Conservation (phyloP, 1,140 invertebrate species). For the Atta cephalotes region DNA sequence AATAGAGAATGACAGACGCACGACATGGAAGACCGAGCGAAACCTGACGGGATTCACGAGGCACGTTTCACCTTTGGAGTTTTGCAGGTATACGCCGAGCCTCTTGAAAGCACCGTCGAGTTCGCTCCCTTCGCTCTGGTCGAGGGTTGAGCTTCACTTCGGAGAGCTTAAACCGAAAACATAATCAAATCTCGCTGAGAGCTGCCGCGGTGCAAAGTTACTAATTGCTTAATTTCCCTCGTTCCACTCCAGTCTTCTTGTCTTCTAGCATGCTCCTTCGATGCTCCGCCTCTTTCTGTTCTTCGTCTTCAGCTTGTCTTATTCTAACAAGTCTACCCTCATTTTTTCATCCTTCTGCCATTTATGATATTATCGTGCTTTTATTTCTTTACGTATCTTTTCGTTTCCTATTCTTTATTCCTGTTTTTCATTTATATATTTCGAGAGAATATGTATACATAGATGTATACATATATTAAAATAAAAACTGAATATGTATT, state of each 20-base stretch:
- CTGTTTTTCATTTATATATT: neutral
- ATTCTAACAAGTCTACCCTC: neutral
- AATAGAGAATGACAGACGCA: conserved; percentile 61
- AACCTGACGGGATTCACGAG: conserved; percentile 55
- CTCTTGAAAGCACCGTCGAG: conserved; percentile 73
- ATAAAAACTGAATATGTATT: neutral
- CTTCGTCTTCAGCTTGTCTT: conserved; percentile 37
- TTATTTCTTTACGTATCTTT: neutral
- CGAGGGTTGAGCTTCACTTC: conserved; percentile 69
- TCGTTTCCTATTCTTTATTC: neutral
- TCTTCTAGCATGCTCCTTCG: conserved; percentile 65
- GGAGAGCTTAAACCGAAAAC: conserved; percentile 85
- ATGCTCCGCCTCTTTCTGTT: conserved; percentile 46
- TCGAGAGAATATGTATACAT: no score
- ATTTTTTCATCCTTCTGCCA: neutral
- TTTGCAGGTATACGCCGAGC: conserved; percentile 66
- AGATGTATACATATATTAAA: no score
- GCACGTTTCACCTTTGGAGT: conserved; percentile 73
- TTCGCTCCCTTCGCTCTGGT: conserved; percentile 11
- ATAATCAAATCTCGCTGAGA: conserved; percentile 86
- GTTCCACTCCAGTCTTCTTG: conserved; percentile 71
- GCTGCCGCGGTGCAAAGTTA: conserved; percentile 85
- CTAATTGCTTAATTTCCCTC: conserved; percentile 86
- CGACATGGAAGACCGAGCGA: conserved; percentile 56
- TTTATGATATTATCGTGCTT: conserved; percentile 28